Percentiles rank a stretch among this genome's conserved stretches.
Conservation (phyloP, 2,113 vertebrate genomes). For the Tiliqua scincoides region DNA sequence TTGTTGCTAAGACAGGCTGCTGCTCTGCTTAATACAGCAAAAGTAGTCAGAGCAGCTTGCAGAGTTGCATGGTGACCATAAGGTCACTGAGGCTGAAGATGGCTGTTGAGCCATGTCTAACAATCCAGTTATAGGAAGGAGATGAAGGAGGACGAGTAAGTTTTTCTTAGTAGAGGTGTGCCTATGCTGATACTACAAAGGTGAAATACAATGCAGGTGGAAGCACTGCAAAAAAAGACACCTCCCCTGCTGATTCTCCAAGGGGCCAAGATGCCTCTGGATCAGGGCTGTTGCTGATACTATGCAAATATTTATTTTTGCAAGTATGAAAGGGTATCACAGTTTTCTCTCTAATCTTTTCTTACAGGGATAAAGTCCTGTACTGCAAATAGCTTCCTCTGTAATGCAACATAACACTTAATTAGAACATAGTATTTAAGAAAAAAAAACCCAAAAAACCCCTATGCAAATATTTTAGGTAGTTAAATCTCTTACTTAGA, state of each 20-base stretch:
- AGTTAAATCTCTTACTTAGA: conserved; percentile 8
- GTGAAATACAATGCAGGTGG: neutral
- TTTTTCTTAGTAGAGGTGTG: neutral
- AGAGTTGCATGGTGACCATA: neutral
- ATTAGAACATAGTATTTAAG: conserved; percentile 28
- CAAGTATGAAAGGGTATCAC: conserved; percentile 11
- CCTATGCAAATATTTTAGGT: conserved; percentile 28
- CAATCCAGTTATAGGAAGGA: neutral
- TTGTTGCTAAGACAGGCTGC: neutral
- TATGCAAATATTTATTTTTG: conserved; percentile 37
- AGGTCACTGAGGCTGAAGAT: neutral
- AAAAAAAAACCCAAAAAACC: neutral
- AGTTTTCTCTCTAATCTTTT: conserved; percentile 22
- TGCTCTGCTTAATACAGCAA: neutral
- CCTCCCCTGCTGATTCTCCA: conserved; percentile 1
- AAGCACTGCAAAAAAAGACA: neutral
- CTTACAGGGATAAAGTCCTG: conserved; percentile 9
- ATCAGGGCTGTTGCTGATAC: neutral
- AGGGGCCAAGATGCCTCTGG: neutral
- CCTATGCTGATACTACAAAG: neutral
- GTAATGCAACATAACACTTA: neutral
- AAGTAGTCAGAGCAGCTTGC: neutral
- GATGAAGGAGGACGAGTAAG: neutral
- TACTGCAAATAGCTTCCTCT: neutral
- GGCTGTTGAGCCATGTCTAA: neutral